Evolutionary conservation across 2,888 invertebrate genomes (phyloP).

Genomic region (Scrobipalpa costella): DNA sequence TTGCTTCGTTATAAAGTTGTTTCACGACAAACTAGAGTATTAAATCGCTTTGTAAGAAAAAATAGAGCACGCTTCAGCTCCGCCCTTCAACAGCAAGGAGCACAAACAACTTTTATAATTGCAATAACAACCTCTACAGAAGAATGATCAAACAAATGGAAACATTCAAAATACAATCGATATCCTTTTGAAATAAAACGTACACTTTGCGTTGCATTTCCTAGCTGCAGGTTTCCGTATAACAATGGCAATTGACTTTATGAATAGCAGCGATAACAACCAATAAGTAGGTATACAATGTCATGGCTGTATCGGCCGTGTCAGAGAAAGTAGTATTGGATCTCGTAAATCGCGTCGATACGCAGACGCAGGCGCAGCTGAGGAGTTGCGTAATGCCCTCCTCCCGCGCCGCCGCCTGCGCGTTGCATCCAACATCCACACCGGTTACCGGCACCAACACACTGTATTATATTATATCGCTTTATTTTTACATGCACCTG

Average conservation of each 20-base stretch:
- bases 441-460: neutral
- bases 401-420: neutral
- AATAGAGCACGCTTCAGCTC: neutral
- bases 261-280: neutral
- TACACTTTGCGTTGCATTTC: neutral
- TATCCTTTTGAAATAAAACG: neutral
- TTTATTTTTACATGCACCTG: constrained; percentile 25
- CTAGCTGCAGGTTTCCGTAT: neutral
- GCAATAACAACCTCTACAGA: neutral
- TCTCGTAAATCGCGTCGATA: constrained; percentile 35
- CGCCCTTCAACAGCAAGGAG: neutral
- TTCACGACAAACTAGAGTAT: neutral
- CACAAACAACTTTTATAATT: neutral
- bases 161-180: neutral
- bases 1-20: neutral
- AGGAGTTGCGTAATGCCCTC: constrained; percentile 33
- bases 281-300: constrained; percentile 33
- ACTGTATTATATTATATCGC: neutral
- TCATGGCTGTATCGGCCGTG: constrained; percentile 46
- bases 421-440: neutral
- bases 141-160: neutral
- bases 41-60: neutral
- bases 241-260: neutral
- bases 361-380: constrained; percentile 33
- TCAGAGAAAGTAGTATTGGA: constrained; percentile 52